Evolutionary conservation across 2,888 invertebrate species (phyloP).

Genomic region (Andrena bicolor): DNA sequence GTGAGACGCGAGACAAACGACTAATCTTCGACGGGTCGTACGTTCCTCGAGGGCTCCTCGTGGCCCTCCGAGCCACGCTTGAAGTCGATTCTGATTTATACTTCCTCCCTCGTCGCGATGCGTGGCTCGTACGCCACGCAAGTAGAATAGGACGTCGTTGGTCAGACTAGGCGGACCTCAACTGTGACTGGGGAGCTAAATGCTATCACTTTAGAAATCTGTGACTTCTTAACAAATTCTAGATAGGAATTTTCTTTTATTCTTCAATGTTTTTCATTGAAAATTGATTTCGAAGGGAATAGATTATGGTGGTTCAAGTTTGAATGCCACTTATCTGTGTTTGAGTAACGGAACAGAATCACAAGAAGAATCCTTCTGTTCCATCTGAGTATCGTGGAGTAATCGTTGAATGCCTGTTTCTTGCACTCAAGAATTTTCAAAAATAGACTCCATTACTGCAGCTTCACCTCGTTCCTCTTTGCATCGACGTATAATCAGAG

Average conservation of each 20-base stretch:
- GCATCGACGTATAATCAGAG: background rate
- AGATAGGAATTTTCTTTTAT: too few relatives aligned
- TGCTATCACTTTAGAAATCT: background rate
- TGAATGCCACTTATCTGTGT: too few relatives aligned
- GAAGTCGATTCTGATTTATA: slow-evolving; percentile 39
- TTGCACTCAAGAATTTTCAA: background rate
- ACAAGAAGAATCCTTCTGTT: too few relatives aligned
- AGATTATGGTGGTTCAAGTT: too few relatives aligned
- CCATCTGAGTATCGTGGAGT: too few relatives aligned
- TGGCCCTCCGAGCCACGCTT: slow-evolving; percentile 31
- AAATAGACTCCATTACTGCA: background rate
- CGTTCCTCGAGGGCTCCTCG: slow-evolving; percentile 12
- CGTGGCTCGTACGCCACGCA: slow-evolving; percentile 9
- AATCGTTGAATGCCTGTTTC: too few relatives aligned
- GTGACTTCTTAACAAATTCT: background rate
- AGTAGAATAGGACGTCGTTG: slow-evolving; percentile 44
- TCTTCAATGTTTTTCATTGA: too few relatives aligned
- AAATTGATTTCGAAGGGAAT: too few relatives aligned
- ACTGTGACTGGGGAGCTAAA: background rate
- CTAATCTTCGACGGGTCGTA: slow-evolving; percentile 50
- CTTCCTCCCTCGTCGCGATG: slow-evolving; percentile 16
- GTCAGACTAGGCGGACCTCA: slow-evolving; percentile 30
- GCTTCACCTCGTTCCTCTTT: background rate
- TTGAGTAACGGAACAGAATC: too few relatives aligned
- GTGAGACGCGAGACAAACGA: slow-evolving; percentile 76